phyloP scores from a whole-genome alignment of 1,140 invertebrate genomes.

The Bicyclus anynana region DNA sequence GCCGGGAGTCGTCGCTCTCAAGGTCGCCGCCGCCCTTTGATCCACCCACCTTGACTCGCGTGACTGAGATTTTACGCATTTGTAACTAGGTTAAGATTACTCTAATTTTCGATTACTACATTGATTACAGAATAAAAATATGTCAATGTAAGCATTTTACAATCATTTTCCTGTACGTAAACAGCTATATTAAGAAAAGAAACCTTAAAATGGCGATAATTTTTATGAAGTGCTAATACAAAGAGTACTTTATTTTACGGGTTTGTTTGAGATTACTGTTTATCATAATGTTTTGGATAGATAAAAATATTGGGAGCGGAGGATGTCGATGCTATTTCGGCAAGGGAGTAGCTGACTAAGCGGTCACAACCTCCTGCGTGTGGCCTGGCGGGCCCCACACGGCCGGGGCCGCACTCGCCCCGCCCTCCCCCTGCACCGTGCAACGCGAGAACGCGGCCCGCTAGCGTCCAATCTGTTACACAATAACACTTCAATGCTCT shows the following conservation, averaged over 20 bases:
- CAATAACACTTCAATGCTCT: conserved; percentile 60
- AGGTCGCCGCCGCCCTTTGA: conserved; percentile 75
- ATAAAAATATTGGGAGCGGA: conserved; percentile 25
- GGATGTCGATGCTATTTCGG: conserved; percentile 54
- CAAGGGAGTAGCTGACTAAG: conserved; percentile 69
- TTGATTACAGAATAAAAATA: neutral
- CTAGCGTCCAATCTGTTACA: conserved; percentile 71
- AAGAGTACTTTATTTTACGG: neutral
- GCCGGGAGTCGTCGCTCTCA: conserved; percentile 72
- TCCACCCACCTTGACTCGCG: conserved; percentile 74
- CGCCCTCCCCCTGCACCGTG: conserved; percentile 72
- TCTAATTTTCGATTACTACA: neutral
- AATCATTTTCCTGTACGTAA: neutral
- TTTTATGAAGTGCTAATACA: neutral
- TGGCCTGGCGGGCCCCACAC: conserved; percentile 72
- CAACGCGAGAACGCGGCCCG: conserved; percentile 69
- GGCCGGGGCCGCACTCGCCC: conserved; percentile 70
- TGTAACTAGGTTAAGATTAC: conserved; percentile 42
- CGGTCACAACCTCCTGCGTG: conserved; percentile 75
- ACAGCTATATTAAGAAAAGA: neutral
- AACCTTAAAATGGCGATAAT: neutral
- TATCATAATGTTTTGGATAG: neutral
- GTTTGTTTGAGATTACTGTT: conserved; percentile 2
- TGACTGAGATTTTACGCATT: conserved; percentile 67
- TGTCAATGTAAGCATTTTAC: neutral